These are phyloP conservation scores for Panonychus citri DNA, from an alignment of 1,140 invertebrate genomes.

Conservation along the genomic window DNA sequence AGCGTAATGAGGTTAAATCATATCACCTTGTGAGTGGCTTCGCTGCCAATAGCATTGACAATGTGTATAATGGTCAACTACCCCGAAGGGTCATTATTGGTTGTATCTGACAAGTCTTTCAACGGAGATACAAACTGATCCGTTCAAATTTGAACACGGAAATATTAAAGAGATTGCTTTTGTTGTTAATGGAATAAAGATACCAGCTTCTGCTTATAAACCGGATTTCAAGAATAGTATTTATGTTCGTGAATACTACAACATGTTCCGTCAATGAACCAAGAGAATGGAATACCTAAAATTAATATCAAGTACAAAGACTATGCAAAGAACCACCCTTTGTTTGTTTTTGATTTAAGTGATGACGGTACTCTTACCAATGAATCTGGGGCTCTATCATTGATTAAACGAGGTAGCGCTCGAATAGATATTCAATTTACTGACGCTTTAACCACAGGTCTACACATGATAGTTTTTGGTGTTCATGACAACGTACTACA, in stretches of 20 bases:
- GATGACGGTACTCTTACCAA: background rate
- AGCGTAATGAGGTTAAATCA: background rate
- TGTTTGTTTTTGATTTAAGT: background rate
- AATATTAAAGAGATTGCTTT: background rate
- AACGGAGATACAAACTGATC: background rate
- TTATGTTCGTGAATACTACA: background rate
- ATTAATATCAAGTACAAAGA: background rate
- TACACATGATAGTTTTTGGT: background rate
- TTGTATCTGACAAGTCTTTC: background rate
- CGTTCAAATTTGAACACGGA: background rate
- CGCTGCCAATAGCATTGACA: background rate
- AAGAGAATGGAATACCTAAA: background rate
- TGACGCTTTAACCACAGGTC: background rate
- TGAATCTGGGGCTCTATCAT: background rate
- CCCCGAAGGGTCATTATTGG: background rate
- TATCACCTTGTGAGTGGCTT: background rate
- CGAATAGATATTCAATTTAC: background rate
- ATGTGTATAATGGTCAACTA: background rate
- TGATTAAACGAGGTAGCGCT: background rate
- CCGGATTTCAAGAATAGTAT: background rate
- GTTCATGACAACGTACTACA: background rate
- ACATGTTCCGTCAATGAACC: background rate
- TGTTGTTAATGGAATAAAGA: background rate
- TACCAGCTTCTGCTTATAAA: background rate
- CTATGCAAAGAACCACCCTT: background rate